phyloP scores from a whole-genome alignment of 2,888 invertebrate genomes.

The Drosophila yooni region DNA sequence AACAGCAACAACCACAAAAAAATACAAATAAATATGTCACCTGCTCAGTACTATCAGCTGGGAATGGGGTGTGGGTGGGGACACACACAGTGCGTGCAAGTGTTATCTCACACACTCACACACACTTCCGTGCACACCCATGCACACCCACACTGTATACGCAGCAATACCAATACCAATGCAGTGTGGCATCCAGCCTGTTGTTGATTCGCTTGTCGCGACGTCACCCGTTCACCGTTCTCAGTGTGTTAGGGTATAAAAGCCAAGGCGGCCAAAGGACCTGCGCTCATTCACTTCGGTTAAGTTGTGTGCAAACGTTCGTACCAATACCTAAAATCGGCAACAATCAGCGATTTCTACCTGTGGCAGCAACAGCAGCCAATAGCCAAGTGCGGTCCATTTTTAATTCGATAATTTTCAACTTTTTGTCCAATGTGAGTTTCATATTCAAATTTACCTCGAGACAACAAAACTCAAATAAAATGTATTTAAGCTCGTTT shows the following conservation, averaged over 20 bases:
- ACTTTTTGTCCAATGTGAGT: slow-evolving; percentile 40
- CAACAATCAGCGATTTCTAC: slow-evolving; percentile 33
- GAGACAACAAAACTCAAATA: neutral
- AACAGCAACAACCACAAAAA: slow-evolving; percentile 34
- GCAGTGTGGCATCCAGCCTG: slow-evolving; percentile 4
- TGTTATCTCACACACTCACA: slow-evolving; percentile 52
- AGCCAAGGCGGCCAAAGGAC: slow-evolving; percentile 66
- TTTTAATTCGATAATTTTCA: slow-evolving; percentile 14
- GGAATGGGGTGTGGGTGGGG: slow-evolving; percentile 3
- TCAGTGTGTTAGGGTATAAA: slow-evolving; percentile 65
- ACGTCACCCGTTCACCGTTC: slow-evolving; percentile 49
- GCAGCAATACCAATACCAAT: slow-evolving; percentile 15
- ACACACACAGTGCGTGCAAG: slow-evolving; percentile 24
- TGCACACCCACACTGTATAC: slow-evolving; percentile 10
- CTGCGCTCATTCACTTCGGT: slow-evolving; percentile 73
- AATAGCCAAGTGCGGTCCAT: slow-evolving; percentile 41
- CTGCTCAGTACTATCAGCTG: slow-evolving; percentile 11
- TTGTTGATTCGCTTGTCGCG: slow-evolving; percentile 25
- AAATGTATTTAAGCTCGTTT: neutral
- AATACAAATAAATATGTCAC: slow-evolving; percentile 9
- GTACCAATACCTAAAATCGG: slow-evolving; percentile 30
- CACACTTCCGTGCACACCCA: slow-evolving; percentile 1
- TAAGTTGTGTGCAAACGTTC: slow-evolving; percentile 65
- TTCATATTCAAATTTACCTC: neutral
- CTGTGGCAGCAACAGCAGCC: slow-evolving; percentile 47